Base-by-base conservation (phyloP, 2,888 invertebrate genomes). In the Melangyna quadrimaculata region DNA sequence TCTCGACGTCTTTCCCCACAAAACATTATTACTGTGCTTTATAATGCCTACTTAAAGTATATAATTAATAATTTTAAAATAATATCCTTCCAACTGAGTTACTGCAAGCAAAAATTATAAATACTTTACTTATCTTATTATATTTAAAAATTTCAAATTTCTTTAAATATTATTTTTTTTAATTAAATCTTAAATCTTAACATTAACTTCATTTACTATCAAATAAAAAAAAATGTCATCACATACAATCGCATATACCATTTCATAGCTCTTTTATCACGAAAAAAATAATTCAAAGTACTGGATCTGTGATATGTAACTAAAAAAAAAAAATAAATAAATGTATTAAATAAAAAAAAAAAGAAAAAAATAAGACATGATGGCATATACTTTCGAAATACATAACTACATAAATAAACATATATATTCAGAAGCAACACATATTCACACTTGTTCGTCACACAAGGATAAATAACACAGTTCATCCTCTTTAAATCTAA, bases 281-380 rank as follows among this genome's bases (percentile, higher is more conserved):
- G 81, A 77, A 35, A 19, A 35, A 72, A 73, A 63, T 80, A 78
- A 86, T 81, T 81, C 81, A 90, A 90, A 90, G 91, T 90, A 90
- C 91, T 91, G 91, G 90, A 91, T 91, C 91, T 91, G 91, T 91
- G 91, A 91, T 91, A 91, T 91, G 91, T 91, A 91, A 91, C 91
- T 87, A 90, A 89, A 87, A 61, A 72, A n/a, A 71, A 71, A 69
- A 51, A 51, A 51, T 24, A 51, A 51, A 63, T 7, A 32, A 37
- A 83, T 61, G 78, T 79, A 83, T 79, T 74, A 59, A 79, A 63
- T 77, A 73, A 53, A 70, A 27, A 19, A 27, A 70, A 77, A n/a
- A 17, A 40, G 8, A 27, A 12, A 55, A 53, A 8, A 48, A 51
- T 12, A 12, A 63, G 79, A 40, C 74, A 84, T 79, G 71, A 75